Evolutionary conservation across 2,797 vertebrate species (phyloP).

Genomic region (Acanthopagrus latus): DNA sequence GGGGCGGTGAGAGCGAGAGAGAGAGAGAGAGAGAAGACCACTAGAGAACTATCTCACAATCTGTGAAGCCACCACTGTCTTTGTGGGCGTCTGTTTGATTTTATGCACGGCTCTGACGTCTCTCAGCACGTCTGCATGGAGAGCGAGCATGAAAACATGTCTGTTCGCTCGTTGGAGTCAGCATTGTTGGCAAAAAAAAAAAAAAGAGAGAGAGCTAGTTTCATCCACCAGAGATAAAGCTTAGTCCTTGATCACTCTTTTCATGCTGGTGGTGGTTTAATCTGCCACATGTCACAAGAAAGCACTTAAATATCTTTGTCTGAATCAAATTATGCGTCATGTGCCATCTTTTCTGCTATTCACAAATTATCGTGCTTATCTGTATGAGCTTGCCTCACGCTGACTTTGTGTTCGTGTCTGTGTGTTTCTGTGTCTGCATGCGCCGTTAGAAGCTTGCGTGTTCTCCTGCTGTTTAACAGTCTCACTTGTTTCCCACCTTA

Average conservation of each 20-base stretch:
- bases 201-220: slow-evolving; percentile 42
- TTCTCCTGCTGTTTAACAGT: slow-evolving; percentile 66
- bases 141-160: slow-evolving; percentile 65
- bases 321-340: slow-evolving; percentile 73
- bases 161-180: slow-evolving; percentile 58
- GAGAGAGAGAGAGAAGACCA: neutral
- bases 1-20: neutral
- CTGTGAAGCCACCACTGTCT: slow-evolving; percentile 70
- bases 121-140: slow-evolving; percentile 53
- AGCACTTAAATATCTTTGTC: slow-evolving; percentile 77
- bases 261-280: slow-evolving; percentile 67
- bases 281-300: slow-evolving; percentile 76
- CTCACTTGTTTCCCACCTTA: slow-evolving; percentile 60
- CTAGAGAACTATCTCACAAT: slow-evolving; percentile 59
- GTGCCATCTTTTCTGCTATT: slow-evolving; percentile 54
- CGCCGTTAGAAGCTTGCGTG: slow-evolving; percentile 22
- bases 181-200: slow-evolving; percentile 58
- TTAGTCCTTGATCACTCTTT: slow-evolving; percentile 67
- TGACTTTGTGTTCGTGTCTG: slow-evolving; percentile 22
- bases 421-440: slow-evolving; percentile 15
- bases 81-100: slow-evolving; percentile 68
- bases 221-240: slow-evolving; percentile 54
- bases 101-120: slow-evolving; percentile 71
- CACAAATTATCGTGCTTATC: slow-evolving; percentile 69
- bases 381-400: slow-evolving; percentile 51